A percentile compares a stretch with the other conserved stretches of the same genome.
These are phyloP conservation scores for Hyles euphorbiae DNA, from an alignment of 1,140 invertebrate genomes.

Conservation along the genomic window DNA sequence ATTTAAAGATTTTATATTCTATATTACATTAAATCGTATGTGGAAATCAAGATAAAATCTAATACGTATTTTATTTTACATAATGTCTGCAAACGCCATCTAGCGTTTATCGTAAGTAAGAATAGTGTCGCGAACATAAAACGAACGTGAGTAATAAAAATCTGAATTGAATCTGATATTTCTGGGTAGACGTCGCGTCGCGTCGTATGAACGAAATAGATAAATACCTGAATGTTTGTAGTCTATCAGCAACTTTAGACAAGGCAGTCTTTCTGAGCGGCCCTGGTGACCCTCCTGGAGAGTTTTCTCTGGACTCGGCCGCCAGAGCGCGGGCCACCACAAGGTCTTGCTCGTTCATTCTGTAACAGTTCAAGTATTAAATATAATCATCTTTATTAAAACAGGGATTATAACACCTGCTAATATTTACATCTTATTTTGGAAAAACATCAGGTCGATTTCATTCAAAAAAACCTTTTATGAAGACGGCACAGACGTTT, in stretches of 20 bases:
- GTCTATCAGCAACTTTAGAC: slow-evolving; percentile 70
- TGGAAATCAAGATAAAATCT: no score
- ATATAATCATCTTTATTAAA: no score
- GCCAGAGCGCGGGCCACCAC: slow-evolving; percentile 80
- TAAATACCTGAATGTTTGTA: slow-evolving; percentile 76
- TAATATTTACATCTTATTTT: no score
- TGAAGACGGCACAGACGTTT: no score
- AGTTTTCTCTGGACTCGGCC: slow-evolving; percentile 71
- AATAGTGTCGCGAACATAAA: not conserved
- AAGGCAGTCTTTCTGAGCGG: slow-evolving; percentile 73
- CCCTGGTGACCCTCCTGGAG: slow-evolving; percentile 74
- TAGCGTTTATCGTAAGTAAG: not conserved
- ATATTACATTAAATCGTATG: slow-evolving; percentile 1
- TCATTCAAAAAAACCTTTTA: no score
- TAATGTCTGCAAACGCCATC: slow-evolving; percentile 3
- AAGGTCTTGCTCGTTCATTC: slow-evolving; percentile 80
- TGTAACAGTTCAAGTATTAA: slow-evolving; percentile 26
- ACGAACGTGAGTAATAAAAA: no score
- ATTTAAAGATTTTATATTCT: not conserved
- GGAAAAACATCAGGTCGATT: no score
- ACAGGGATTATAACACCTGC: no score
- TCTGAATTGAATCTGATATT: no score
- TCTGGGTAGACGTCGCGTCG: no score
- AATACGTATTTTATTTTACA: not conserved
- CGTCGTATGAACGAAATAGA: not conserved